Evolutionary conservation across 2,888 invertebrate species (phyloP).

Genomic region (Aphodius granarius): DNA sequence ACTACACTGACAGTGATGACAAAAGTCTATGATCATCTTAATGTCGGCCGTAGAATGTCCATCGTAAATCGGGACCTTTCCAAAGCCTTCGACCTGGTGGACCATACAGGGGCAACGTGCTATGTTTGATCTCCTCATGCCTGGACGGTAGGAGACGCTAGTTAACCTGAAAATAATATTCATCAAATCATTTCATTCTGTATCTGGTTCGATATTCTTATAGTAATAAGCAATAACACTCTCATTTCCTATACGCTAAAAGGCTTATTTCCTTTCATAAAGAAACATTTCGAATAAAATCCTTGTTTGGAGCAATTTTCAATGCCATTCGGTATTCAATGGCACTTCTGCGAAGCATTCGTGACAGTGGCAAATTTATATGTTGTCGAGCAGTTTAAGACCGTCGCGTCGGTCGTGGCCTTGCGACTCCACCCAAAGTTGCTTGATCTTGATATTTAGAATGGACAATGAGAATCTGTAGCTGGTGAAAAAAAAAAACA

Average conservation of each 20-base stretch:
- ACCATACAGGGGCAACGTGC: background rate
- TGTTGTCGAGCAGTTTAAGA: background rate
- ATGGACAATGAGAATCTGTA: slow-evolving; percentile 14
- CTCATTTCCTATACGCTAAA: background rate
- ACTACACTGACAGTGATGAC: background rate
- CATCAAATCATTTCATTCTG: no score
- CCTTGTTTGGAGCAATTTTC: background rate
- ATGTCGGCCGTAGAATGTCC: background rate
- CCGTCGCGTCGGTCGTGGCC: slow-evolving; percentile 18
- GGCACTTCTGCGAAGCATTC: background rate
- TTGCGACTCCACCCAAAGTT: slow-evolving; percentile 27
- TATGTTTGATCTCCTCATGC: background rate
- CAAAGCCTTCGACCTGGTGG: background rate
- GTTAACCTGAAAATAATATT: no score
- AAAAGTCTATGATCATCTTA: background rate
- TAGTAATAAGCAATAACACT: background rate
- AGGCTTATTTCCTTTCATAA: background rate
- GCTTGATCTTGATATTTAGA: slow-evolving; percentile 26
- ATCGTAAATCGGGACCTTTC: background rate
- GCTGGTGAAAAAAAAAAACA: background rate
- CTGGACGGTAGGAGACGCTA: no score
- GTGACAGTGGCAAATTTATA: background rate
- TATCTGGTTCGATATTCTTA: no score
- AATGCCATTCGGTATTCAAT: background rate
- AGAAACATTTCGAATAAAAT: background rate